These are phyloP conservation scores for Xerus rutilus DNA, from an alignment of 2,797 vertebrate genomes.

Conservation along the genomic window DNA sequence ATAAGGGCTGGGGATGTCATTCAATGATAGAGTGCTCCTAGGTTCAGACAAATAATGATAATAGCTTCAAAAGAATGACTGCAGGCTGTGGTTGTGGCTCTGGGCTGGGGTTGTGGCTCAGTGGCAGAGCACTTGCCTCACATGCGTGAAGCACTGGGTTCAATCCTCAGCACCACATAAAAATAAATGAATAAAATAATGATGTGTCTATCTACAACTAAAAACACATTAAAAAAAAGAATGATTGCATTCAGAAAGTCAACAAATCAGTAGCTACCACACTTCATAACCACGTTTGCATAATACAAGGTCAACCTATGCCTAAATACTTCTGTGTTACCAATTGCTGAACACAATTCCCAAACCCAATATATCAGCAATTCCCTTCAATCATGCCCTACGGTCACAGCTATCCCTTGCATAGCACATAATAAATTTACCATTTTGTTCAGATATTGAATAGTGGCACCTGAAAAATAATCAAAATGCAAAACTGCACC, in stretches of 20 bases:
- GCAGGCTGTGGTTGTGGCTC: neutral
- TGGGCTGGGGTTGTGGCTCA: no score
- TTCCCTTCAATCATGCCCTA: neutral
- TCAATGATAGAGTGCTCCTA: no score
- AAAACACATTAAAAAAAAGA: neutral
- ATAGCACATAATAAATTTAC: neutral
- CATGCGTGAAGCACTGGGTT: no score
- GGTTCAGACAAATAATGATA: neutral
- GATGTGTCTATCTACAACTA: no score
- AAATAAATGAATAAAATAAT: no score
- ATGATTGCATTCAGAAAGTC: neutral
- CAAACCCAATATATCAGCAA: neutral
- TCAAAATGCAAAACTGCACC: no score
- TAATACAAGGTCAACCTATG: neutral
- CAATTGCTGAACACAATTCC: neutral
- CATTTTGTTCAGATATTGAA: no score
- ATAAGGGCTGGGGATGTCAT: no score
- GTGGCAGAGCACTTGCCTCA: no score
- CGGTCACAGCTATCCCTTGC: neutral
- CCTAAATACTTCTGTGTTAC: neutral
- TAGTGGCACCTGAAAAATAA: no score
- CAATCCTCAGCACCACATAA: no score
- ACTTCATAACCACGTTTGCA: neutral
- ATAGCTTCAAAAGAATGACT: neutral
- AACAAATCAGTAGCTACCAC: neutral